Evolutionary conservation across 2,113 vertebrate genomes (phyloP).

Genomic region (Atrichornis clamosus): DNA sequence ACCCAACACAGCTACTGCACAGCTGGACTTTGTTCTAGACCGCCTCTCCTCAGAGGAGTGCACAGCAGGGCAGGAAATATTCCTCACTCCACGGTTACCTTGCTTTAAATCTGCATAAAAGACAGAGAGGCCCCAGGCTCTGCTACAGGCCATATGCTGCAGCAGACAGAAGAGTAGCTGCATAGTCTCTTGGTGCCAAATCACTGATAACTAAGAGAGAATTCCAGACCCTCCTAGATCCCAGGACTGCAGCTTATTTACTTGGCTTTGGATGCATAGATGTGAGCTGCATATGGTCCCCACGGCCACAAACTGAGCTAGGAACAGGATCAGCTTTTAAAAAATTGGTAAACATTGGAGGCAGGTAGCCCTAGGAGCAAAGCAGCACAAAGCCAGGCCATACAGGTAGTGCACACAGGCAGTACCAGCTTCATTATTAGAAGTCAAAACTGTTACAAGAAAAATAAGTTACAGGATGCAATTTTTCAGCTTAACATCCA

Average conservation of each 20-base stretch:
- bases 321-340: background rate
- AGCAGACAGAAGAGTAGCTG: background rate
- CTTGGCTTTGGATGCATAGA: background rate
- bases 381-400: background rate
- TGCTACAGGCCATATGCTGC: constrained; percentile 18
- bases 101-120: background rate
- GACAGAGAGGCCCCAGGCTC: background rate
- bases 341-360: background rate
- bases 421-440: background rate
- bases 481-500: background rate
- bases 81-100: background rate
- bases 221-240: background rate
- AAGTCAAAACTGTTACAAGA: background rate
- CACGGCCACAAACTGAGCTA: background rate
- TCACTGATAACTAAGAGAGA: background rate
- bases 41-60: background rate
- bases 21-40: background rate
- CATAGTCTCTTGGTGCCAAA: background rate
- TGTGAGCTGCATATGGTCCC: background rate
- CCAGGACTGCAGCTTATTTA: background rate
- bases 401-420: background rate
- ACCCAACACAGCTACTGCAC: background rate
- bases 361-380: background rate
- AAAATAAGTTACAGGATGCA: background rate
- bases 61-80: constrained; percentile 3